Base-by-base conservation (phyloP, 2,113 vertebrate genomes). In the Leuciscus idus region DNA sequence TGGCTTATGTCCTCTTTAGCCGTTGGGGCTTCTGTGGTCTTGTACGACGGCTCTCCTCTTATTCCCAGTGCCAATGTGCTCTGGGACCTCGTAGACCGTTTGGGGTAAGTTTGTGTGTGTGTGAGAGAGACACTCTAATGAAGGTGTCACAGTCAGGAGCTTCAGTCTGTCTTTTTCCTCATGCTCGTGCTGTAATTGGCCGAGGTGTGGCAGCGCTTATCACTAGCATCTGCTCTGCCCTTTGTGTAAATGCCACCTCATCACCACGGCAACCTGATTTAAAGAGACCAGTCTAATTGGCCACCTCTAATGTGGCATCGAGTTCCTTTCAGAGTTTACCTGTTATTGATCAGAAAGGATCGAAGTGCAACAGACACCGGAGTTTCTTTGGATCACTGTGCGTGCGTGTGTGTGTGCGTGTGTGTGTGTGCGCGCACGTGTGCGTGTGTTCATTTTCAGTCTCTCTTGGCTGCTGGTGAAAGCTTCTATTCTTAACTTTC, bases 1-100 rank as follows among this genome's bases (percentile, higher is more conserved):
- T 99, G 98, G 98, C 90, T 98, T 88, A 93, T 99, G 86, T 95
- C 96, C 0, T 94, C 97, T 0, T 94, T 99, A 43, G 97, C 98
- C 50, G 96, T 96, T 0, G 98, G 98, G 26, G 96, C 97, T 0
- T 97, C 97, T 0, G 93, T 99, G 91, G 98, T 99, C 62, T 88
- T 99, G 19, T 99, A 99, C 0, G 98, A 99, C 0, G 98, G 98
- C 62, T 99, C 98, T 68, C 98, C 98, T 0, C 95, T 99, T 19
- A 91, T 98, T 83, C 98, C 98, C 0, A 96, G 96, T 0, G 94
- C 97, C 83, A 96, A 93, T 0, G 96, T 99, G 84, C 95, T 99
- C 75, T 99, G 98, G 97, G 96, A 98, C 94, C 94, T 99, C 89
- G 96, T 97, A 4, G 98, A 99, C 92, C 93, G 96, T 85, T 93